Evolutionary conservation across 1,140 invertebrate species (phyloP).

Genomic region (Stegodyphus dumicola): DNA sequence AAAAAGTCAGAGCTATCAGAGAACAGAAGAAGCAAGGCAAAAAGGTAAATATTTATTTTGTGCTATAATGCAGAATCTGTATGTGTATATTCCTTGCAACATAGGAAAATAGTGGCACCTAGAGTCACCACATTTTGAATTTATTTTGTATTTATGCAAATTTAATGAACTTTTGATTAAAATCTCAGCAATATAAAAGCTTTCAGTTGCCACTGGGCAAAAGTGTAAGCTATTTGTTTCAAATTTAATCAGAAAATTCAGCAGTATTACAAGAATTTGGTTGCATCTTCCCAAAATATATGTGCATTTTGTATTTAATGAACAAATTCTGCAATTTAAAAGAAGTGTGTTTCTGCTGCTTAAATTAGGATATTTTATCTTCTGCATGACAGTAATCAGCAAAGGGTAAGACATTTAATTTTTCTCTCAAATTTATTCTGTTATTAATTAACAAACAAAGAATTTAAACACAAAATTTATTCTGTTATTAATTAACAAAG

Average conservation of each 20-base stretch:
- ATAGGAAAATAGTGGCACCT: neutral
- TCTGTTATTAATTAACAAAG: too few species aligned
- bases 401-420: too few species aligned
- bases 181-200: neutral
- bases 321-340: too few species aligned
- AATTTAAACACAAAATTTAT: too few species aligned
- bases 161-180: neutral
- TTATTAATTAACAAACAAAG: too few species aligned
- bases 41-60: constrained; percentile 72
- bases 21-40: constrained; percentile 94
- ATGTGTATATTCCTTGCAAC: neutral
- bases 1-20: constrained; percentile 89
- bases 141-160: neutral
- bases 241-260: too few species aligned
- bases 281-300: too few species aligned
- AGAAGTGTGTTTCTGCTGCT: too few species aligned
- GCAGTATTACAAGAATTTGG: neutral
- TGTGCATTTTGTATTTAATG: too few species aligned
- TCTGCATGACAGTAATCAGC: too few species aligned
- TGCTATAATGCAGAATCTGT: neutral
- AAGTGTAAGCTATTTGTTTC: neutral
- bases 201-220: neutral
- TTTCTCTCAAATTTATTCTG: too few species aligned
- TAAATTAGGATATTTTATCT: too few species aligned
- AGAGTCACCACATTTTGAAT: neutral